These are phyloP conservation scores for Trematomus bernacchii DNA, from an alignment of 2,797 vertebrate genomes.

Conservation along the genomic window DNA sequence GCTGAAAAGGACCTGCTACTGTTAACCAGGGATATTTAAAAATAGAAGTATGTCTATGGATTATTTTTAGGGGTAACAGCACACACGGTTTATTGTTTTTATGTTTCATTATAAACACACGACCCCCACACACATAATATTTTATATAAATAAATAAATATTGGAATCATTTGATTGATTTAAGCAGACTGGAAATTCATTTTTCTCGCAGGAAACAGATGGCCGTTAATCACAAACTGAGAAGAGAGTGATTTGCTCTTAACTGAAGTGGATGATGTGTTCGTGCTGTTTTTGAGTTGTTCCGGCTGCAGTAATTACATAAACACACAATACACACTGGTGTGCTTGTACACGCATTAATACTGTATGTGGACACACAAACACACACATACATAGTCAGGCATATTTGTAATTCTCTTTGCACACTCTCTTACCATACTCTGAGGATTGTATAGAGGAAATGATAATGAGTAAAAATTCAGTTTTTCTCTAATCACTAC, in stretches of 20 bases:
- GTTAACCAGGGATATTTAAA: not conserved
- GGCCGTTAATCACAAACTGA: conserved; percentile 50
- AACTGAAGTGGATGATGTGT: conserved; percentile 62
- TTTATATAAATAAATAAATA: conserved; percentile 14
- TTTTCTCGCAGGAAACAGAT: conserved; percentile 57
- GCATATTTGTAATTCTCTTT: conserved; percentile 16
- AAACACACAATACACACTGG: conserved; percentile 7
- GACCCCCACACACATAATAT: not conserved
- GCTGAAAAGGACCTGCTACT: not conserved
- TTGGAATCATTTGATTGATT: conserved; percentile 41
- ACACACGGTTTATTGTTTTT: not conserved
- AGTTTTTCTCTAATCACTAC: conserved; percentile 37
- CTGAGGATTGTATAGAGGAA: conserved; percentile 1
- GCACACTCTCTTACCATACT: conserved; percentile 21
- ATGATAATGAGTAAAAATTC: conserved; percentile 59
- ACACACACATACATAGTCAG: not conserved
- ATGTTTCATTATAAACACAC: conserved; percentile 19
- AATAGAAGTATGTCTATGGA: not conserved
- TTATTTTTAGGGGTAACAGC: not conserved
- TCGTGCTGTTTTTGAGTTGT: conserved; percentile 41
- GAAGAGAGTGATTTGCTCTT: conserved; percentile 51
- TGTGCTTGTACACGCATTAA: not conserved
- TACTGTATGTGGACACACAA: not conserved
- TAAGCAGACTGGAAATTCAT: not conserved
- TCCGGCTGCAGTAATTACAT: conserved; percentile 47